Conservation (phyloP, 2,888 invertebrate species). For the Trypoxylon attenuatum region DNA sequence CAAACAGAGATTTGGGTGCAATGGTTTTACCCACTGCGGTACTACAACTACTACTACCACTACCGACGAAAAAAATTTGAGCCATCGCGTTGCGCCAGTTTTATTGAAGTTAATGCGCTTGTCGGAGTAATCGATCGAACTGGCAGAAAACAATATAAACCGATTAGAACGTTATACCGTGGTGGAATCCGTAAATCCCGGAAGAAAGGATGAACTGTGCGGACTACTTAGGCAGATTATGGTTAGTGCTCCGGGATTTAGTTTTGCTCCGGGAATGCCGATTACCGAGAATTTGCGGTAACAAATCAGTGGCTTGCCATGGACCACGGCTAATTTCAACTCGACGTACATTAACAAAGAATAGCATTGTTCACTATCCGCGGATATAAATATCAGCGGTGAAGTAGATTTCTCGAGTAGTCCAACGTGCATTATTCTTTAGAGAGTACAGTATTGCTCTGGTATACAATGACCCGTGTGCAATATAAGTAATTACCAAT, state of each 20-base stretch:
- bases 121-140: no score
- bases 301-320: background rate
- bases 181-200: no score
- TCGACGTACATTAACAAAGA: constrained; percentile 26
- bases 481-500: constrained; percentile 43
- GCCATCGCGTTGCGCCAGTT: no score
- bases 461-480: constrained; percentile 34
- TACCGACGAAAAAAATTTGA: no score
- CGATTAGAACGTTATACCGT: no score
- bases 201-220: no score
- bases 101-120: no score
- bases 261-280: constrained; percentile 24
- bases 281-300: constrained; percentile 7
- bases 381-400: constrained; percentile 39
- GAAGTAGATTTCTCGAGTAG: constrained; percentile 34
- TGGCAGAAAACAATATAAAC: no score
- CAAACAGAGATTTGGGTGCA: no score
- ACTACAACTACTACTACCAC: no score
- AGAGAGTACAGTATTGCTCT: constrained; percentile 32
- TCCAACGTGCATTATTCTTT: constrained; percentile 36
- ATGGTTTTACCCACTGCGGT: no score
- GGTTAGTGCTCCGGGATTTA: background rate
- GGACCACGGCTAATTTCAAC: constrained; percentile 1
- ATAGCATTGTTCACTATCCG: constrained; percentile 10
- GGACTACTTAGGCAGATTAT: constrained; percentile 8